Evolutionary conservation across 2,888 invertebrate genomes (phyloP).

Genomic region (Cataglyphis cursor): DNA sequence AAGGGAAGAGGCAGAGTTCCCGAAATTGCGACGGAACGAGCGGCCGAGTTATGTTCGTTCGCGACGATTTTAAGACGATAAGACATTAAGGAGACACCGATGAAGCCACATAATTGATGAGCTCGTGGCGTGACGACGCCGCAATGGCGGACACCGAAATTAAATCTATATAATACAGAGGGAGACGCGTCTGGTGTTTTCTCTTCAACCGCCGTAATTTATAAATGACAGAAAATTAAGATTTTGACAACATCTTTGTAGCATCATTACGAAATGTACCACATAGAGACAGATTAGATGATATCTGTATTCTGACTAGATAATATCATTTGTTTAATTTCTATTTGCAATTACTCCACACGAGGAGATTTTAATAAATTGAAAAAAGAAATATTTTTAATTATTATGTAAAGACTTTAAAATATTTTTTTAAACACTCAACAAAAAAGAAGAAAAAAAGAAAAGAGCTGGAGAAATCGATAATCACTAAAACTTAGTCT

Average conservation of each 20-base stretch:
- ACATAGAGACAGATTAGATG: neutral
- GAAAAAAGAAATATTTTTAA: neutral
- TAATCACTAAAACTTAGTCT: neutral
- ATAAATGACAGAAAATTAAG: neutral
- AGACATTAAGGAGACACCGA: constrained; percentile 55
- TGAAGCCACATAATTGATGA: constrained; percentile 53
- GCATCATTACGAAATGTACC: neutral
- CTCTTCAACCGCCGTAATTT: neutral
- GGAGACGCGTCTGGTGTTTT: neutral
- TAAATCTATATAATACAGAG: constrained; percentile 21
- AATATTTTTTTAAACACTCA: neutral
- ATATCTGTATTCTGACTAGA: neutral
- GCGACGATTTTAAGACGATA: constrained; percentile 55
- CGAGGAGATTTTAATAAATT: too few species aligned
- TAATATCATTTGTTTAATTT: neutral
- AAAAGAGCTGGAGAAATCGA: neutral
- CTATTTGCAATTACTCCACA: neutral
- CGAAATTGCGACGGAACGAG: constrained; percentile 63
- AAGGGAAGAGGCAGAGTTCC: constrained; percentile 56
- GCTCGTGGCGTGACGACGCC: constrained; percentile 47
- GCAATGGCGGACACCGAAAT: constrained; percentile 46
- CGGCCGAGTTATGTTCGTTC: constrained; percentile 41
- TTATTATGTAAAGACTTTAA: neutral
- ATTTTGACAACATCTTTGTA: neutral
- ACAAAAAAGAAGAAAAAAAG: neutral